These are phyloP conservation scores for Microvelia longipes DNA, from an alignment of 1,140 invertebrate species.

Conservation along the genomic window DNA sequence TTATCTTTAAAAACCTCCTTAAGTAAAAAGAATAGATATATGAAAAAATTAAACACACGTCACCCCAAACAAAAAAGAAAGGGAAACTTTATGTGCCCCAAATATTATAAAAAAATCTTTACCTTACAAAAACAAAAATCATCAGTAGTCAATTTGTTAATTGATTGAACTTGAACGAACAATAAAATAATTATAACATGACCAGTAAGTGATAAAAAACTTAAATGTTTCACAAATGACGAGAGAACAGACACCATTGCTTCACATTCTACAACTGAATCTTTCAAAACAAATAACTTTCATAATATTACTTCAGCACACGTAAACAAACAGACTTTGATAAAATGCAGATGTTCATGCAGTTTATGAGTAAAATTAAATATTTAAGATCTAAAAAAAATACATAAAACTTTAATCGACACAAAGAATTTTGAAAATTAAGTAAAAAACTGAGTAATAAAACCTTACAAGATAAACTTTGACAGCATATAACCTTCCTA, in stretches of 20 bases:
- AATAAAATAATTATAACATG: neutral
- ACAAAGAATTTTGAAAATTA: neutral
- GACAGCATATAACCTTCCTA: neutral
- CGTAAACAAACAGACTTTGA: too few relatives aligned
- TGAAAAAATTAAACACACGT: neutral
- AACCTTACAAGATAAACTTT: neutral
- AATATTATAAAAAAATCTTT: neutral
- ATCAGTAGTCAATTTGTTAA: slow-evolving; percentile 6
- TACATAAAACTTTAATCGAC: neutral
- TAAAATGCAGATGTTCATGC: neutral
- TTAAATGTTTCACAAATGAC: neutral
- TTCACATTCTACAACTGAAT: neutral
- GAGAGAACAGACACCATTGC: neutral
- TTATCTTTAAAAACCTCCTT: neutral
- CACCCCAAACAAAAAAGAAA: too few relatives aligned
- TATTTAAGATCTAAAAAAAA: neutral
- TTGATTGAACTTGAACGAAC: slow-evolving; percentile 1
- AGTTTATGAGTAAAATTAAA: neutral
- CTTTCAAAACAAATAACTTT: neutral
- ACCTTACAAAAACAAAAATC: slow-evolving; percentile 12
- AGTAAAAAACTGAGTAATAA: too few relatives aligned
- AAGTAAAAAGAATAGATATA: neutral
- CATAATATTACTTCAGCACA: neutral
- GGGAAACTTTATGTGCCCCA: neutral
- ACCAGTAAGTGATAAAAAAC: neutral